Evolutionary conservation across 2,797 vertebrate species (phyloP).

Genomic region (Callimico goeldii): DNA sequence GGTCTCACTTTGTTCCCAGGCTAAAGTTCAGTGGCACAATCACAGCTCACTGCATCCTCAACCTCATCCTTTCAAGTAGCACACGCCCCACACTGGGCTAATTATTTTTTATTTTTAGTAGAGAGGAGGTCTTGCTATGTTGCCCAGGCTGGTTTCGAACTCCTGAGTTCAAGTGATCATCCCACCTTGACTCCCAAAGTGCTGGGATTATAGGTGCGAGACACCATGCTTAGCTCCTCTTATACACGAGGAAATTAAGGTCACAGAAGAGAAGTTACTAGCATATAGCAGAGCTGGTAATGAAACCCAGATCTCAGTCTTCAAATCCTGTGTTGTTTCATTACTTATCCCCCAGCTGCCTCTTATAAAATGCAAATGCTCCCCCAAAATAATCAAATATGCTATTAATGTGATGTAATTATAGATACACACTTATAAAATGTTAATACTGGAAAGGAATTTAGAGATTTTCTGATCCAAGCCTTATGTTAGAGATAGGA

Average conservation of each 20-base stretch:
- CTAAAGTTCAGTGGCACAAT: not conserved
- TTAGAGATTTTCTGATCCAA: not conserved
- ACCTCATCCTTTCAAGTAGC: not conserved
- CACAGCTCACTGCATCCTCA: not conserved
- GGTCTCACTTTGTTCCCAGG: not conserved
- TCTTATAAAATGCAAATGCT: slow-evolving; percentile 30
- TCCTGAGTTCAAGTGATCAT: not conserved
- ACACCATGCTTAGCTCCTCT: not conserved
- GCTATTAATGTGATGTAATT: not conserved
- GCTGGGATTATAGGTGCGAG: not conserved
- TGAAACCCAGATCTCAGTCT: not conserved
- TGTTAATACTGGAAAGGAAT: not conserved
- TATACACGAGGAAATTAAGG: not conserved
- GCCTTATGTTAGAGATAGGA: slow-evolving; percentile 17
- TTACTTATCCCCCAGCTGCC: not conserved
- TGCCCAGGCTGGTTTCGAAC: not conserved
- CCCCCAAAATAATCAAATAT: not conserved
- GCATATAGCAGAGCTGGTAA: not conserved
- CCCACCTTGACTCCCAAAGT: not conserved
- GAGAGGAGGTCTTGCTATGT: not conserved
- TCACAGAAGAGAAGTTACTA: slow-evolving; percentile 1
- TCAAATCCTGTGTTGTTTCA: not conserved
- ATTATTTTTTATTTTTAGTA: not conserved
- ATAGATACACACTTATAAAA: not conserved
- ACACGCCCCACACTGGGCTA: not conserved